Conservation (phyloP, 2,113 vertebrate species). For the Tapirus terrestris region DNA sequence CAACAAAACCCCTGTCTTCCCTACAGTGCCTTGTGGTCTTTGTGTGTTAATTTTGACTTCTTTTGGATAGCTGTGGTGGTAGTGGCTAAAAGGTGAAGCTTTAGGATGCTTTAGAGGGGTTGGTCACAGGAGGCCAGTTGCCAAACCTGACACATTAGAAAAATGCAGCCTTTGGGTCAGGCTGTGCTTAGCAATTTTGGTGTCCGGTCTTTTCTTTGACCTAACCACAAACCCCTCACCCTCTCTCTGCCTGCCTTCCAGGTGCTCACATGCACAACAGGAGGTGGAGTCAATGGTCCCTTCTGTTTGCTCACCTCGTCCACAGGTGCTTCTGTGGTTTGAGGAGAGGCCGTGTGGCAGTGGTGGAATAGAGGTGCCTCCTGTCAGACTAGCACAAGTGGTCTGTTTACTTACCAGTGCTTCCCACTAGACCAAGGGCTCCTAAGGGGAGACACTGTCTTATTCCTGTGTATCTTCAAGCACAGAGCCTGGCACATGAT, state of each 20-base stretch:
- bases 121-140: neutral
- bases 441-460: neutral
- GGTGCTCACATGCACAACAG: accelerated
- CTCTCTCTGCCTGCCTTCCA: neutral
- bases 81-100: neutral
- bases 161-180: neutral
- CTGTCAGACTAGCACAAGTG: accelerated
- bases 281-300: neutral
- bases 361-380: neutral
- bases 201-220: neutral
- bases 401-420: neutral
- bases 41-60: constrained; percentile 14
- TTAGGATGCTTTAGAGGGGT: neutral
- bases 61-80: neutral
- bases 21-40: neutral
- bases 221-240: neutral
- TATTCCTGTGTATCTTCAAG: neutral
- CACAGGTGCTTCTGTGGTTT: neutral
- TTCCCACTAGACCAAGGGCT: neutral
- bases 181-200: neutral
- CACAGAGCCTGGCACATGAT: neutral
- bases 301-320: neutral
- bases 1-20: neutral
- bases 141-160: neutral
- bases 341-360: accelerated